A percentile compares a stretch with the other conserved stretches of the same genome.
Evolutionary conservation across 2,797 vertebrate species (phyloP).

Genomic region (Onychomys arenicola): DNA sequence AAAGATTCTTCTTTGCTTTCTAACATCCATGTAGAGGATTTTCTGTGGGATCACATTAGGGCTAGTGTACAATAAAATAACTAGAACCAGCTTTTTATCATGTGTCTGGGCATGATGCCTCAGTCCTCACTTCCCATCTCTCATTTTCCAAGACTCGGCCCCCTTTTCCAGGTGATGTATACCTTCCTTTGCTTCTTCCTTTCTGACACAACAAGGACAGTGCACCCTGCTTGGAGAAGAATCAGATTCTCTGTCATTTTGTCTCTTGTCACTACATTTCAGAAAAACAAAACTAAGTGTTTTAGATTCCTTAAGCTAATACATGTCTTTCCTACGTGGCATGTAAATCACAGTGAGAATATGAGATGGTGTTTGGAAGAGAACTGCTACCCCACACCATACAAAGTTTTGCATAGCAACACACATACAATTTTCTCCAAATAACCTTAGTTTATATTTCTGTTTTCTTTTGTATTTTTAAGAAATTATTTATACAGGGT

Average conservation of each 20-base stretch:
- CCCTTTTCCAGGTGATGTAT: neutral
- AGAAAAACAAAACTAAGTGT: neutral
- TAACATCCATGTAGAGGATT: neutral
- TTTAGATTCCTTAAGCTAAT: neutral
- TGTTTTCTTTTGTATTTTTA: neutral
- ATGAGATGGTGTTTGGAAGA: neutral
- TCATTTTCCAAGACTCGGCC: fast-evolving
- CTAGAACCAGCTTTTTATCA: neutral
- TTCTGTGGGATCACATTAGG: no score
- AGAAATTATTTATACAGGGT: neutral
- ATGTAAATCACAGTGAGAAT: no score
- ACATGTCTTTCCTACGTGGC: neutral
- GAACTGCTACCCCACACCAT: neutral
- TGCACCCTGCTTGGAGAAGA: neutral
- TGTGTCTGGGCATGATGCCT: neutral
- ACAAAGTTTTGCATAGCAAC: neutral
- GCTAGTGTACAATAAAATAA: neutral
- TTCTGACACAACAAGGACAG: neutral
- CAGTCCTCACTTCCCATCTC: neutral
- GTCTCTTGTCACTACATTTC: neutral
- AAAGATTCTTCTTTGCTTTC: neutral
- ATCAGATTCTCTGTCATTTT: neutral
- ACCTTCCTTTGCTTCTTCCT: neutral
- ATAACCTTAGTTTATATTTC: neutral
- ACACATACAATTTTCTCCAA: neutral